Base-by-base conservation (phyloP, 2,797 vertebrate species). In the Acanthornis magna region DNA sequence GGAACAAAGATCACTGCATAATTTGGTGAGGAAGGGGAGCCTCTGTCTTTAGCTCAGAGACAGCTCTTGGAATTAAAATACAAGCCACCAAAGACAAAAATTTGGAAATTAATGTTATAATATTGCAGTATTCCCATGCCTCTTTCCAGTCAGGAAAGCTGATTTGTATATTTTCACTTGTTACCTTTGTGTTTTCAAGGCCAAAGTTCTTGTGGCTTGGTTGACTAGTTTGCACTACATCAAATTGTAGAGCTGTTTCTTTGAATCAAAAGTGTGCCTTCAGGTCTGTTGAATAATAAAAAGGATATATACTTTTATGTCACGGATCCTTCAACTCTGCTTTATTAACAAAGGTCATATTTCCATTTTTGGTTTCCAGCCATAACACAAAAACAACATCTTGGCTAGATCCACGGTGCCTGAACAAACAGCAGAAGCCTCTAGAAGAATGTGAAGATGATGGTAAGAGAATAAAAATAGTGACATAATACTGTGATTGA, bases 381-480 rank as follows among this genome's bases (percentile, higher is more conserved):
- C 99, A 99, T 98, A 99, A 99, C 86, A 99, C 99, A 97, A 99
- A 99, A 98, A 99, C 99, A 85, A 99, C 99, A 72, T 99, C 99
- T 96, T 99, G 99, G 99, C 98, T 99, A 97, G 99, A 99, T 98
- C 99, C 99, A 97, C 99, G 99, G 98, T 99, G 99, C 98, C 98
- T 99, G 98, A 99, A 98, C 97, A 99, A 99, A 97, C 99, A 99
- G 97, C 99, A 99, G 97, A 99, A 99, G 97, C 99, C 99, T 97
- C 98, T 99, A 97, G 99, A 99, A 98, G 99, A 99, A 98, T 99
- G 98, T 98, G 99, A 99, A 98, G 99, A 99, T 95, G 99, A 99
- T 95, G 99, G 99, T 99, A 98, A 93, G 98, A 91, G 42, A 57
- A 34, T 23, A 27, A 58, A 89, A 85, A 47, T 20, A n/a, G 18